phyloP scores from a whole-genome alignment of 2,113 vertebrate genomes.

The Carlito syrichta region DNA sequence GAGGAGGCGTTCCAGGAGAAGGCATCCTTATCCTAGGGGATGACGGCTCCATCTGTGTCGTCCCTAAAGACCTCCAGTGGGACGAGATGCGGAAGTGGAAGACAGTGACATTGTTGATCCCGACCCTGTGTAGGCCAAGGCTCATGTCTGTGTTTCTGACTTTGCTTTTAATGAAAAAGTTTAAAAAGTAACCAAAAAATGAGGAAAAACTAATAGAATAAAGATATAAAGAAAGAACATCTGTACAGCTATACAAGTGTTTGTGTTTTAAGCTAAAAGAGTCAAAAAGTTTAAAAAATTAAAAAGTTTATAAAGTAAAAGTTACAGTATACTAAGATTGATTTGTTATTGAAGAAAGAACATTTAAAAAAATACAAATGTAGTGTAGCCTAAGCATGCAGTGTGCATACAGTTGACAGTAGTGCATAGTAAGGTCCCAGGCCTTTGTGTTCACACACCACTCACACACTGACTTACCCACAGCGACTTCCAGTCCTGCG shows the following conservation, averaged over 20 bases:
- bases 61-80: background rate
- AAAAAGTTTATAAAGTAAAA: background rate
- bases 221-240: background rate
- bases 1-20: background rate
- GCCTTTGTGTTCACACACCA: no score
- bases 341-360: no score
- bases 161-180: background rate
- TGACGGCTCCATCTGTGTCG: background rate
- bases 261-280: background rate
- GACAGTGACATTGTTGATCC: background rate
- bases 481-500: background rate
- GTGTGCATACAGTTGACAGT: background rate
- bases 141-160: background rate
- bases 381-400: background rate
- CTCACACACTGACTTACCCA: background rate
- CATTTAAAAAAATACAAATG: no score
- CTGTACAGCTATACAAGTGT: background rate
- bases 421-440: no score
- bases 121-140: background rate
- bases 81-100: no score
- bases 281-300: background rate
- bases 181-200: background rate
- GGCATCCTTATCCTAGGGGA: background rate
- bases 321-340: background rate
- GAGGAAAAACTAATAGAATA: background rate